Base-by-base conservation (phyloP, 1,140 invertebrate genomes). In the Procambarus clarkii region DNA sequence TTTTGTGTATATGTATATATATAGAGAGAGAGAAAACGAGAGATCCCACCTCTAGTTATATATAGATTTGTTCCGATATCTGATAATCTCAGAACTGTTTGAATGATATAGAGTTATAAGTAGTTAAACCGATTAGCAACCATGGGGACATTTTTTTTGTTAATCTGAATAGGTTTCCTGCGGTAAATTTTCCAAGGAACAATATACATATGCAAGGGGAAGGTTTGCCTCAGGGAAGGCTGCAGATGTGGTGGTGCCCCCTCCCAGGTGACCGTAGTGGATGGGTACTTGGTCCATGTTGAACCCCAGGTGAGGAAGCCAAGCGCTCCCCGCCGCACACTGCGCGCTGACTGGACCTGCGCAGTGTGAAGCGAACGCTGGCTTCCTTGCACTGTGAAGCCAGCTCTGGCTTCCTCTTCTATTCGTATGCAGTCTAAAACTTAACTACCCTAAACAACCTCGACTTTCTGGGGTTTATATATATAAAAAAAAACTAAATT, bases 261-360 rank as follows among this genome's bases (percentile, higher is more conserved):
- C 0, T 71, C 21, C 60, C 21, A 69, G 58, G 69, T 13, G 81
- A 74, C 21, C 15, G 13, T 18, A 2, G 1, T 58, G 60, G 60
- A 64, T 45, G 21, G 21, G 77, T 86, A 60, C 50, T 60, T 87
- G 76, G 85, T 50, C 46, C 74, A 79, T 54, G 44, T 44, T 58
- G 50, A 87, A 87, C 34, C 54, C 45, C 60, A 76, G 46, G 11
- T 48, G 50, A 60, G 11, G 54, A 58, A 15, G 46, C 50, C n/a
- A 0, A 60, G 76, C 46, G 77, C 24, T 54, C 45, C 71, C 82
- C 58, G 71, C 71, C 83, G 58, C 71, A 86, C 89, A 80, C 89
- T 91, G 89, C 83, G 89, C 89, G 89, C 83, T 91, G 76, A 91
- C 89, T 91, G 89, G 89, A 91, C 89, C 89, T 86, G 89, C 89